Conservation (phyloP, 2,888 invertebrate species). For the Drosophila phalerata region DNA sequence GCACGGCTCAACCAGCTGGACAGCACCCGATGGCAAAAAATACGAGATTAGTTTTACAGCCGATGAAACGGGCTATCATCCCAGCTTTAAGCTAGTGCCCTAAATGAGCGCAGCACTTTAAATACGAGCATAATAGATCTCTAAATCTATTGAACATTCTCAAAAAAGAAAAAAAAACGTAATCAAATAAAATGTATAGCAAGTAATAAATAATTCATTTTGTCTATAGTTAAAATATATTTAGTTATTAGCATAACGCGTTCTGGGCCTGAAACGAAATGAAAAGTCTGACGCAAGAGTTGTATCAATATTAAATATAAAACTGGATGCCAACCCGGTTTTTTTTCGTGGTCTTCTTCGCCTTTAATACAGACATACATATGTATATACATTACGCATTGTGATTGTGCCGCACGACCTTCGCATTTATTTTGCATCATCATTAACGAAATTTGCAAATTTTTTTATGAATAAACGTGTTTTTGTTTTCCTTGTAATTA, state of each 20-base stretch:
- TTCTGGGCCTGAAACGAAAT: slow-evolving; percentile 64
- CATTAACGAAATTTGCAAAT: slow-evolving; percentile 69
- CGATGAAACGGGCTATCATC: slow-evolving; percentile 87
- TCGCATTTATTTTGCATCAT: slow-evolving; percentile 63
- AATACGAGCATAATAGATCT: not conserved
- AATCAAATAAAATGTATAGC: slow-evolving; percentile 11
- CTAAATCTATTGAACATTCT: slow-evolving; percentile 25
- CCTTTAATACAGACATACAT: slow-evolving; percentile 1
- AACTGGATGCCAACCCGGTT: slow-evolving; percentile 45
- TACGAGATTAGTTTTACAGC: slow-evolving; percentile 86
- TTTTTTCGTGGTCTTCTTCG: slow-evolving; percentile 39
- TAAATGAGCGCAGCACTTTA: slow-evolving; percentile 40
- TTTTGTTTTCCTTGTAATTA: slow-evolving; percentile 71
- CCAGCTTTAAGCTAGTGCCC: slow-evolving; percentile 79
- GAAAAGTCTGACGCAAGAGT: slow-evolving; percentile 73
- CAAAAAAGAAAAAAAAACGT: slow-evolving; percentile 22
- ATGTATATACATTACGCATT: slow-evolving; percentile 35
- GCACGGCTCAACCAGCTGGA: slow-evolving; percentile 88
- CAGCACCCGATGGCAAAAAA: slow-evolving; percentile 86
- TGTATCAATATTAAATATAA: slow-evolving; percentile 7
- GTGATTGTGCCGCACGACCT: slow-evolving; percentile 53
- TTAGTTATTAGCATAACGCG: slow-evolving; percentile 49
- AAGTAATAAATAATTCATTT: slow-evolving; percentile 27
- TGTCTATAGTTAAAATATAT: slow-evolving; percentile 15
- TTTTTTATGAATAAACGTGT: slow-evolving; percentile 39